phyloP scores from a whole-genome alignment of 2,113 vertebrate genomes.

The Rhea pennata region DNA sequence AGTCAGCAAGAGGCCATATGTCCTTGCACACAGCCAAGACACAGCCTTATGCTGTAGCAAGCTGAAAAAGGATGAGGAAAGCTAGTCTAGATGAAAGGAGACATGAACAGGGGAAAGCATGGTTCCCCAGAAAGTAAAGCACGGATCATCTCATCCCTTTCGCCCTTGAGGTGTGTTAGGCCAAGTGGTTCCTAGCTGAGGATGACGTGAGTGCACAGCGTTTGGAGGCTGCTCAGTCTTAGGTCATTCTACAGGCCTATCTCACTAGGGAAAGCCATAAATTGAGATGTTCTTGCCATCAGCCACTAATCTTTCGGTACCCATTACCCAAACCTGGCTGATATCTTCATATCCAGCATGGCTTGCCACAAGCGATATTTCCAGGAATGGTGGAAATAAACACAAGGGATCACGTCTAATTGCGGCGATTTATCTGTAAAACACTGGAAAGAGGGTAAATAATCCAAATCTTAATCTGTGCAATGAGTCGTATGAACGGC shows the following conservation, averaged over 20 bases:
- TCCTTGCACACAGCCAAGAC: not conserved
- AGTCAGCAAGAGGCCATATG: not conserved
- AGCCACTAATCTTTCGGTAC: not conserved
- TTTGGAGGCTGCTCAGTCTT: not conserved
- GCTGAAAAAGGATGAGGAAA: not conserved
- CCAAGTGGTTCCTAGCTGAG: not conserved
- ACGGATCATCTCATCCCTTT: not conserved
- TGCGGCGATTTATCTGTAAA: not conserved
- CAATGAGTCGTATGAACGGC: not conserved
- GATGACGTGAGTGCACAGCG: not conserved
- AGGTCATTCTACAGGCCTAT: not conserved
- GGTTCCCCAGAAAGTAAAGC: not conserved
- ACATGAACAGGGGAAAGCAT: not conserved
- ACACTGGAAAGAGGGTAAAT: not conserved
- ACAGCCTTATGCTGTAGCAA: not conserved
- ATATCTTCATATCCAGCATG: not conserved
- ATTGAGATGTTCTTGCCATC: not conserved
- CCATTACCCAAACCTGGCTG: not conserved
- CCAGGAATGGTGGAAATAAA: not conserved
- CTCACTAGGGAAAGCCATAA: not conserved
- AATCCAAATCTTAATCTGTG: slow-evolving; percentile 15
- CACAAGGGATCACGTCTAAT: not conserved
- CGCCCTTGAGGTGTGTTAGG: not conserved
- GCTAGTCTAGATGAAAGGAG: not conserved
- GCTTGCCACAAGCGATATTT: not conserved